Base-by-base conservation (phyloP, 2,888 invertebrate species). In the Sussaba pulchella region DNA sequence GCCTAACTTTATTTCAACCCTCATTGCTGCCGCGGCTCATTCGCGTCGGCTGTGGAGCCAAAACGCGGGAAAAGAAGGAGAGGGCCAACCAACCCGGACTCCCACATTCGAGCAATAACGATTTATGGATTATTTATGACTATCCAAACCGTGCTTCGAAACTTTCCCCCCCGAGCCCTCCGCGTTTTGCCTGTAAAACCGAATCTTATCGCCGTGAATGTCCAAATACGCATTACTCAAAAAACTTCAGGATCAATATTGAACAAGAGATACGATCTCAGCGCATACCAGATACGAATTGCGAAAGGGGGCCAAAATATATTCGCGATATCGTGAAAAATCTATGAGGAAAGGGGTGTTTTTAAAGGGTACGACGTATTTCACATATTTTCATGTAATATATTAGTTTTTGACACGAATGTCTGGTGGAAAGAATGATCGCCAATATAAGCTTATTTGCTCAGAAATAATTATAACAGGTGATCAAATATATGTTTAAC, bases 121-220 rank as follows among this genome's bases (percentile, higher is more conserved):
- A 79, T 75, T 82, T 78, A 78, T 78, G 75, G 78, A 70, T 82
- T 82, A 82, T 82, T 82, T 82, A 82, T 67, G 79, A 39, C n/a
- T 24, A 19, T 41, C 59, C n/a, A 59, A 67, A 63, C 80, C 67
- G 14, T 41, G 57, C 47, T 63, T 69, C 71, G 39, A 61, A 76
- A 79, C 69, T 79, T 75, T 70, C 67, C 54, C 47, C 57, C 47
- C 41, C 36, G 50, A n/a, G 61, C 31, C 21, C 21, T 39, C 78
- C 66, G 17, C 64, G 43, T 26, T 21, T 19, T n/a, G 39, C 52
- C 52, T 19, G n/a, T n/a, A 63, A 43, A 43, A 43, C 19, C 12
- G n/a, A n/a, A 31, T 39, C 39, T 57, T 57, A 57, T 57, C 36
- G 54, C 9, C 31, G 14, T 14, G 14, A 24, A 21, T 31, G 9